Percentiles rank a stretch among this genome's conserved stretches.
Conservation (phyloP, 1,140 invertebrate species). For the Adelges cooleyi region DNA sequence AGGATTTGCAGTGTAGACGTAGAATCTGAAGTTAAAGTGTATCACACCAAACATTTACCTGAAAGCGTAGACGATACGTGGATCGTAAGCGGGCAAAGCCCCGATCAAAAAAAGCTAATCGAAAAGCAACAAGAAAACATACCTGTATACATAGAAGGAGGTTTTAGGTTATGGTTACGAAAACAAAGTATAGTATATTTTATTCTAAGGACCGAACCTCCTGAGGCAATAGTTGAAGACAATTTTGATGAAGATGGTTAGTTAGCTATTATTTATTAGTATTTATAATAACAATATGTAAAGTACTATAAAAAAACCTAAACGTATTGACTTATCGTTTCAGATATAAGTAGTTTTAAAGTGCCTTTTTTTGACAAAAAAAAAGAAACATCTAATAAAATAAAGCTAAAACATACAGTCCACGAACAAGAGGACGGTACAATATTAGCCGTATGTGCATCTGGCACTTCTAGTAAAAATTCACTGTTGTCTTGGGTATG, state of each 20-base stretch:
- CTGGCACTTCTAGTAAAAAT: slow-evolving; percentile 79
- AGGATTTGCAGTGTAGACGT: slow-evolving; percentile 80
- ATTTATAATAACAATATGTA: slow-evolving; percentile 30
- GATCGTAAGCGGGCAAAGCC: slow-evolving; percentile 83
- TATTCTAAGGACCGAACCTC: slow-evolving; percentile 57
- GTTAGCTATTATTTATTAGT: neutral
- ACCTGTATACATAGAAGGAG: slow-evolving; percentile 78
- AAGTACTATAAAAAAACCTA: slow-evolving; percentile 35
- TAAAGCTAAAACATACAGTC: slow-evolving; percentile 44
- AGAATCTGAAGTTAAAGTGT: slow-evolving; percentile 55
- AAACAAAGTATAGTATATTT: slow-evolving; percentile 73
- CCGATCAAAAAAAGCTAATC: slow-evolving; percentile 61
- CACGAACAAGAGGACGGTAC: slow-evolving; percentile 92
- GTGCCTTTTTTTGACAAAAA: slow-evolving; percentile 42
- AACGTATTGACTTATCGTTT: slow-evolving; percentile 35
- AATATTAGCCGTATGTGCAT: slow-evolving; percentile 73
- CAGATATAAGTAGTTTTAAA: slow-evolving; percentile 55
- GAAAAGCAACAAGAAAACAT: slow-evolving; percentile 51
- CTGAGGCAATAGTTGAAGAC: slow-evolving; percentile 37
- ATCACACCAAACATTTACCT: slow-evolving; percentile 55
- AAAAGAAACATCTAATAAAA: slow-evolving; percentile 34
- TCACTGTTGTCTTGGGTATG: slow-evolving; percentile 82
- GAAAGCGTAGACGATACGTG: slow-evolving; percentile 81
- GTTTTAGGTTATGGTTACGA: slow-evolving; percentile 67
- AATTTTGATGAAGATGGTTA: slow-evolving; percentile 53